Conservation (phyloP, 2,797 vertebrate species). For the Tinamus major region DNA sequence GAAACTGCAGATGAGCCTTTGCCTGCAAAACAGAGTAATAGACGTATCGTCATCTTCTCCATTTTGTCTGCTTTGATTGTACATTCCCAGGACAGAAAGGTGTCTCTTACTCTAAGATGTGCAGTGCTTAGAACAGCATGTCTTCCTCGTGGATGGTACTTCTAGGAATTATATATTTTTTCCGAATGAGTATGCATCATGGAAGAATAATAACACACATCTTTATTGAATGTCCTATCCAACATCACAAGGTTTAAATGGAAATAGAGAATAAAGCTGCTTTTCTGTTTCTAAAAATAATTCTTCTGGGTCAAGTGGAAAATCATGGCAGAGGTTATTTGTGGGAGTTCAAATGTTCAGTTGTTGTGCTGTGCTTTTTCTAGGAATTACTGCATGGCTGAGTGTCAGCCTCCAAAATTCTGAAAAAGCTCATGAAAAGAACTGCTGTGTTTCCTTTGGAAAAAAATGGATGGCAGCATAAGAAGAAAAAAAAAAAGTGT, state of each 20-base stretch:
- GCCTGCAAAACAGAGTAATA: background rate
- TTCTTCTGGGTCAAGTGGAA: conserved; percentile 64
- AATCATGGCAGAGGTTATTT: conserved; percentile 54
- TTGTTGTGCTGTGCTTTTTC: conserved; percentile 67
- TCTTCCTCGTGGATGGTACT: conserved; percentile 46
- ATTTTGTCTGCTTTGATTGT: background rate
- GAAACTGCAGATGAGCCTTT: background rate
- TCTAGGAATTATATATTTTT: conserved; percentile 63
- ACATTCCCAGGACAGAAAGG: background rate
- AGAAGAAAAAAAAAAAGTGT: conserved; percentile 45
- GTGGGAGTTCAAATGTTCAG: conserved; percentile 70
- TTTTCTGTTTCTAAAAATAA: conserved; percentile 66
- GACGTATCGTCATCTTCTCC: background rate
- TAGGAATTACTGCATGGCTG: conserved; percentile 61
- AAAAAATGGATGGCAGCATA: conserved; percentile 41
- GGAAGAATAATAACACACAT: conserved; percentile 48
- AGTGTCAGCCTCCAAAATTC: conserved; percentile 35
- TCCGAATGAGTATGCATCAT: background rate
- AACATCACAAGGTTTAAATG: conserved; percentile 18
- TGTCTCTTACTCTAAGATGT: background rate
- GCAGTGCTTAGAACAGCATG: conserved; percentile 20
- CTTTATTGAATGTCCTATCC: conserved; percentile 37
- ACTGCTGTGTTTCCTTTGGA: conserved; percentile 69
- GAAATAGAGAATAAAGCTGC: conserved; percentile 49
- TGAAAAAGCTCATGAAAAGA: conserved; percentile 62